Base-by-base conservation (phyloP, 2,113 vertebrate species). In the Ochotona curzoniae region DNA sequence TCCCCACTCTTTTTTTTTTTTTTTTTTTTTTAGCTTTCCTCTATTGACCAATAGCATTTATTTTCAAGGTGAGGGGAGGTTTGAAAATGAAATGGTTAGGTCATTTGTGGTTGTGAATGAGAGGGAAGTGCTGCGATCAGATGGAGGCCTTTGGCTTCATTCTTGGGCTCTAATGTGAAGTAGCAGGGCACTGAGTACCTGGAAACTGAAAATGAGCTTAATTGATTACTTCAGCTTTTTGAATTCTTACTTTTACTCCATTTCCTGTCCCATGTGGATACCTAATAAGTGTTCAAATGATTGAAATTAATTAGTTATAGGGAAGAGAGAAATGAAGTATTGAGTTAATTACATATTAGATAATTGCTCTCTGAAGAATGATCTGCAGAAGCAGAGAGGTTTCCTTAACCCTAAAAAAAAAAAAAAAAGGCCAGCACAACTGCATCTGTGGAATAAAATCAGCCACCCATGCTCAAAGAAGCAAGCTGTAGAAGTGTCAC, bases 221-320 rank as follows among this genome's bases (percentile, higher is more conserved):
- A 74, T 9, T 76, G 32, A 75, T 91, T 35, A 49, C 35, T 89
- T 86, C 66, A 64, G 94, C 84, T 5, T 47, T 21, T 90, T 87
- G 60, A 30, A 74, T 64, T 78, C 84, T 82, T 81, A n/a, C 51
- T 64, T 79, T 93, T 90, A 57, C 60, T 92, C 93, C 47, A 60
- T 93, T 95, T 96, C 28, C 18, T 94, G 21, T 82, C 49, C 32
- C 38, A 54, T 89, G 67, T 82, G 44, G 54, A 60, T 87, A 69
- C 89, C n/a, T 73, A 67, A 2, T 74, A 91, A 91, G 23, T 89
- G 32, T 90, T 94, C 49, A 90, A 51, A 32, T 95, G 90, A 91
- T 95, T 84, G 94, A 95, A 90, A 94, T 93, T 81, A 85, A 85
- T 94, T 87, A 87, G 60, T 38, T 80, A 70, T 93, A n/a, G 86